Base-by-base conservation (phyloP, 1,140 invertebrate genomes). In the Diorhabda carinulata region DNA sequence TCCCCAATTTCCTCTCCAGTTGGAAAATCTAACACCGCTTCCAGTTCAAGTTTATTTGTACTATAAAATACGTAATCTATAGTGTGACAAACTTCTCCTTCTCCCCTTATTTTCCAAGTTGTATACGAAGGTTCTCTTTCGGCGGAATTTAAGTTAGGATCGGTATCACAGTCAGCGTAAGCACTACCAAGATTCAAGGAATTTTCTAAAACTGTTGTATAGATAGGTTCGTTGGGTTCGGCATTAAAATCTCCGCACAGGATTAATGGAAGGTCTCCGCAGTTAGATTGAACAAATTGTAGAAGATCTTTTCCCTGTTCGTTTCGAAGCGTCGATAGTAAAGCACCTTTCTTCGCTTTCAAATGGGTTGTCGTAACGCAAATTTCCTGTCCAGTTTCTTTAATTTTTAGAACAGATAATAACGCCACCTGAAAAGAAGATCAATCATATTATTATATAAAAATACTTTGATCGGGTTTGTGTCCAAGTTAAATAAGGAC, bases 201-300 rank as follows among this genome's bases (percentile, higher is more conserved):
- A 66, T 81, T 78, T 72, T 85, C 78, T 44, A 79, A 80, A 2
- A 91, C 80, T 1, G 88, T 88, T 9, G 78, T 71, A 74, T 92
- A 92, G 7, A 93, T 86, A 4, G 89, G 88, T 79, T 93, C 91
- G 3, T 76, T 83, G 0, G 90, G 90, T 77, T 91, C 90, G 0
- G 91, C 92, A 81, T 94, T 94, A 74, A 94, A 92, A 76, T 94
- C 92, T 1, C 92, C 92, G 74, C 88, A 90, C 2, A 93, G 72
- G 41, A 94, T 81, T 0, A 91, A 75, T 1, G 91, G 89, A 47
- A 82, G 79, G 0, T 81, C 81, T 2, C 80, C 81, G 41, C 83
- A 80, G 71, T 86, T 81, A n/a, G 82, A 77, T 42, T 81, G 76
- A 0, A 92, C 78, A 69, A 89, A 90, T 5, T 87, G 82, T 5